Evolutionary conservation across 2,113 vertebrate species (phyloP).

Genomic region (Hassar affinis): DNA sequence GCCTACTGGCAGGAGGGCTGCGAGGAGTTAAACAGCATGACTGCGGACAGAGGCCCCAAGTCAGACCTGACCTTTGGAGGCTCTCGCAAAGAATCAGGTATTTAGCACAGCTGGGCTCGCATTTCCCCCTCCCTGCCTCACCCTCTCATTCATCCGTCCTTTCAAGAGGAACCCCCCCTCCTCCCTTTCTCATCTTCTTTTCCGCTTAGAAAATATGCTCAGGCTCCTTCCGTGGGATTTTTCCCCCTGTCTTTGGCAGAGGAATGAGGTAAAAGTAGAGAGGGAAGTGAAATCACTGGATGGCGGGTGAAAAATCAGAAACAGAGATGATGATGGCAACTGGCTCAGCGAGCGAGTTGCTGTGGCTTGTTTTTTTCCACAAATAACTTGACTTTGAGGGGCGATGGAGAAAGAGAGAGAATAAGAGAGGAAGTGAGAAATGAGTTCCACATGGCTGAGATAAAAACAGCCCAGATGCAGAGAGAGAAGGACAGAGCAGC

Average conservation of each 20-base stretch:
- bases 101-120: constrained; percentile 77
- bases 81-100: constrained; percentile 79
- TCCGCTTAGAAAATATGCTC: constrained; percentile 71
- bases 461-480: constrained; percentile 50
- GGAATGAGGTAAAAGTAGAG: constrained; percentile 58
- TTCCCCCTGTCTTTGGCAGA: constrained; percentile 51
- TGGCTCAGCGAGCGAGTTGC: constrained; percentile 49
- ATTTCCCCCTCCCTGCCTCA: constrained; percentile 73
- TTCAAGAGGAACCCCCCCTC: constrained; percentile 35
- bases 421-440: constrained; percentile 64
- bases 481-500: constrained; percentile 16
- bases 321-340: constrained; percentile 57
- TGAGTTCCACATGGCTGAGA: constrained; percentile 77
- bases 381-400: constrained; percentile 63
- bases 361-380: constrained; percentile 56
- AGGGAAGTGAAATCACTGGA: constrained; percentile 71
- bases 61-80: constrained; percentile 71
- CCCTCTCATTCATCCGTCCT: constrained; percentile 70
- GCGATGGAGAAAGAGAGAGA: constrained; percentile 60
- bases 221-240: constrained; percentile 66
- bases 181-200: constrained; percentile 54
- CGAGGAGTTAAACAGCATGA: constrained; percentile 67
- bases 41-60: constrained; percentile 70
- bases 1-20: constrained; percentile 56
- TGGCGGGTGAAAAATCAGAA: constrained; percentile 67